A percentile compares a stretch with the other conserved stretches of the same genome.
These are phyloP conservation scores for Nyleta sp. DNA, from an alignment of 2,888 invertebrate species.

Conservation along the genomic window DNA sequence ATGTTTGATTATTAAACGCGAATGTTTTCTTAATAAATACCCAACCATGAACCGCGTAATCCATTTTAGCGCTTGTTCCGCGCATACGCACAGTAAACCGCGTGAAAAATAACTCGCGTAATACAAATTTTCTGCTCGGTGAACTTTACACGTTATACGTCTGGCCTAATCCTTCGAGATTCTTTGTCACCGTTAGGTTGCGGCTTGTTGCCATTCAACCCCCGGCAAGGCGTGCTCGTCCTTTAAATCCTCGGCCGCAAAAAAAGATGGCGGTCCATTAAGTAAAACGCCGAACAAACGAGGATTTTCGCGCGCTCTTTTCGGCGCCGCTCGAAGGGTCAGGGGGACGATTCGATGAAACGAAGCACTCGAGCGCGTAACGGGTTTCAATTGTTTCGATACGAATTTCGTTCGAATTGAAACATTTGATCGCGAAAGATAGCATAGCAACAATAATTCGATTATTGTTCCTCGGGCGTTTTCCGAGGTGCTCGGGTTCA, in stretches of 20 bases:
- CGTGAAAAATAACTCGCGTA: conserved; percentile 35
- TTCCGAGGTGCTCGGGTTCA: neutral
- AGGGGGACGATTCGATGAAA: conserved; percentile 66
- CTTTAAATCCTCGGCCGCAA: conserved; percentile 62
- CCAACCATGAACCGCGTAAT: conserved; percentile 6
- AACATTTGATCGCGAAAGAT: too few relatives aligned
- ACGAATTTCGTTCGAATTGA: conserved; percentile 30
- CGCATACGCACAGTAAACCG: conserved; percentile 13
- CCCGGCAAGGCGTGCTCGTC: conserved; percentile 47
- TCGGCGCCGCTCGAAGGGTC: conserved; percentile 62
- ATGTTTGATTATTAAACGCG: neutral
- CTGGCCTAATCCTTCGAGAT: conserved; percentile 39
- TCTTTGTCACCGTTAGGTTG: conserved; percentile 38
- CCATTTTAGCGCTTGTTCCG: neutral
- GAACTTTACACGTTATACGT: conserved; percentile 25
- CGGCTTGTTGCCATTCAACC: conserved; percentile 41
- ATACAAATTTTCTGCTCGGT: conserved; percentile 45
- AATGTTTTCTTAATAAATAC: conserved; percentile 10
- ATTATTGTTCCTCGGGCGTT: conserved; percentile 16
- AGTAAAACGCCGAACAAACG: conserved; percentile 73
- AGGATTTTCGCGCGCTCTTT: conserved; percentile 63
- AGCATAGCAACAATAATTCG: too few relatives aligned
- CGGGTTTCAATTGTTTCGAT: conserved; percentile 39
- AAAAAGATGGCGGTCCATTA: conserved; percentile 69
- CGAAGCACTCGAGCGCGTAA: conserved; percentile 62